phyloP scores from a whole-genome alignment of 1,140 invertebrate species.

The Armadillidium nasatum region DNA sequence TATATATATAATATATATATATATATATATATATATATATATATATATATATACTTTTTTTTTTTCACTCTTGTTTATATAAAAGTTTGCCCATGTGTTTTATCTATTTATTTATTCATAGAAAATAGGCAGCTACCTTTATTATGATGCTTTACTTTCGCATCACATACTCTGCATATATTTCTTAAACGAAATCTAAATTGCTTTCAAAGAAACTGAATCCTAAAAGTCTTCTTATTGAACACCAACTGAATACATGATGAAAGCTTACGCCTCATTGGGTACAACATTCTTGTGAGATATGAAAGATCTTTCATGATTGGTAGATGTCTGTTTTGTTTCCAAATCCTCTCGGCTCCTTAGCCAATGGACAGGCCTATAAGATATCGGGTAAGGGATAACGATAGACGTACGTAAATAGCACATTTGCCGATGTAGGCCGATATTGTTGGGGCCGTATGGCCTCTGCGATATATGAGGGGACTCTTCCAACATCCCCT shows the following conservation, averaged over 20 bases:
- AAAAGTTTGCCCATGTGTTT: not conserved
- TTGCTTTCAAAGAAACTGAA: slow-evolving; percentile 10
- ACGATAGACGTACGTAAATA: not conserved
- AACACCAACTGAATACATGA: slow-evolving; percentile 12
- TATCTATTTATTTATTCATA: slow-evolving; percentile 10
- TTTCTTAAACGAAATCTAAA: slow-evolving; percentile 14
- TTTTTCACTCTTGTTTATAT: not conserved
- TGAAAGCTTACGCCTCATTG: not conserved
- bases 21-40: no score
- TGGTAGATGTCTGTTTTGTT: slow-evolving; percentile 4
- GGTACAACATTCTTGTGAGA: not conserved
- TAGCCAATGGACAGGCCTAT: not conserved
- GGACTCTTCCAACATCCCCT: not conserved
- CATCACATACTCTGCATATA: slow-evolving; percentile 1
- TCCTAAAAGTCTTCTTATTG: slow-evolving; percentile 7
- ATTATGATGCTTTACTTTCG: slow-evolving; percentile 1
- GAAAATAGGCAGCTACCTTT: not conserved
- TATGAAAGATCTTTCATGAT: slow-evolving; percentile 1
- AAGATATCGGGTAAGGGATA: slow-evolving; percentile 3
- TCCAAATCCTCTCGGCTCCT: slow-evolving; percentile 8
- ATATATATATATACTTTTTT: no score
- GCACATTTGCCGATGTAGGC: not conserved
- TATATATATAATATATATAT: no score
- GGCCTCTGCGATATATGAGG: not conserved
- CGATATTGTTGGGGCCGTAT: not conserved